Conservation (phyloP, 2,113 vertebrate genomes). For the human (Homo sapiens) region DNA sequence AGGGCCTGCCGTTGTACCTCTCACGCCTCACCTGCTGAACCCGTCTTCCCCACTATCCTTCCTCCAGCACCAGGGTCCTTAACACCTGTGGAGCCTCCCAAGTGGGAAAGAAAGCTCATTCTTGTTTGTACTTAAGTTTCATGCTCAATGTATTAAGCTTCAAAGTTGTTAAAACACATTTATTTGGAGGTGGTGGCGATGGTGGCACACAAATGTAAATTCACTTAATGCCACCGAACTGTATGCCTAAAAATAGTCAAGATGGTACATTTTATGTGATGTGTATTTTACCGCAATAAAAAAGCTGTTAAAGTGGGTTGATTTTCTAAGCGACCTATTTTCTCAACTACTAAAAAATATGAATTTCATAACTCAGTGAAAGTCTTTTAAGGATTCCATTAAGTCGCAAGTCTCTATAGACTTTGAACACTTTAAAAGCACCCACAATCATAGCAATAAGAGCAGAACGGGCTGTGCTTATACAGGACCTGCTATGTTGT, state of each 20-base stretch:
- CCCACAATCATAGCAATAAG: neutral
- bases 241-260: neutral
- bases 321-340: neutral
- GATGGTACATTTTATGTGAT: neutral
- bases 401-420: neutral
- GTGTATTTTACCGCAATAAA: neutral
- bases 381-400: neutral
- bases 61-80: neutral
- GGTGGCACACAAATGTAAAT: neutral
- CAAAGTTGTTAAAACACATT: neutral
- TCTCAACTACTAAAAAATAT: neutral
- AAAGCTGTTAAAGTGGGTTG: neutral
- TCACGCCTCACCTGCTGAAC: neutral
- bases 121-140: neutral
- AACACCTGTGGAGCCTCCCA: neutral
- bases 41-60: fast-evolving
- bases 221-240: neutral
- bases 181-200: neutral
- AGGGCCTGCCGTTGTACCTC: neutral
- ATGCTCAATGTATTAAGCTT: neutral
- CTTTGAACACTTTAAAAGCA: too few species aligned
- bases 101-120: neutral
- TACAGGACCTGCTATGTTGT: neutral
- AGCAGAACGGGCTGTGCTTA: neutral
- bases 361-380: neutral